Evolutionary conservation across 2,888 invertebrate genomes (phyloP).

Genomic region (Hoplodrina blanda): DNA sequence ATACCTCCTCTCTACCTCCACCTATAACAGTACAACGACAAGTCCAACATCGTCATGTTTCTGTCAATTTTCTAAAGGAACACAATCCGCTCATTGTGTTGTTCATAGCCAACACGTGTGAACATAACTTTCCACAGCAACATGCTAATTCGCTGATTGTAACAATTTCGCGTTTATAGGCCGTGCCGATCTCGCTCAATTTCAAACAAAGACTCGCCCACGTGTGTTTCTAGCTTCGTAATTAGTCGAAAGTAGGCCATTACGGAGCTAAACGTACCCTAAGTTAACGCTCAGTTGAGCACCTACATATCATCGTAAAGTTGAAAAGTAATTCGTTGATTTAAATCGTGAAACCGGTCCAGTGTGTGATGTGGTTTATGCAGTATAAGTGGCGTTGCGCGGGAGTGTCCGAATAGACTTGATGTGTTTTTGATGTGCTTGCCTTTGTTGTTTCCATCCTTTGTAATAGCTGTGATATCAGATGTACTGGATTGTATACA

Average conservation of each 20-base stretch:
- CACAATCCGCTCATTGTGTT: constrained; percentile 33
- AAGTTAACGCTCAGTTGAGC: constrained; percentile 55
- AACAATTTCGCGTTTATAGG: constrained; percentile 58
- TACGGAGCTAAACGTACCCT: constrained; percentile 39
- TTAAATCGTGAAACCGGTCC: constrained; percentile 47
- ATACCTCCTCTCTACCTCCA: no score
- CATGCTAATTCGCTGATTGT: constrained; percentile 54
- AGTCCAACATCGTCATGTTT: neutral
- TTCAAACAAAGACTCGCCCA: constrained; percentile 69
- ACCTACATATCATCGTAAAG: constrained; percentile 28
- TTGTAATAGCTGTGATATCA: constrained; percentile 45
- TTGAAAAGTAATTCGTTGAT: constrained; percentile 32
- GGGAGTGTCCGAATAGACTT: constrained; percentile 47
- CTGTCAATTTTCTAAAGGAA: constrained; percentile 12
- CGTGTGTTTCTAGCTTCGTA: constrained; percentile 65
- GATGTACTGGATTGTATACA: constrained; percentile 17
- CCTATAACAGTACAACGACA: neutral
- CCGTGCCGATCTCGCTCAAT: constrained; percentile 59
- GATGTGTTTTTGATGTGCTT: constrained; percentile 56
- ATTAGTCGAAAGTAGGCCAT: constrained; percentile 77
- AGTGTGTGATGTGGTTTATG: constrained; percentile 46
- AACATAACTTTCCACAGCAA: constrained; percentile 45
- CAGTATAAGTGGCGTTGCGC: constrained; percentile 47
- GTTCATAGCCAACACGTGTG: constrained; percentile 20
- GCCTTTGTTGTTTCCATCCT: constrained; percentile 36